Evolutionary conservation across 2,888 invertebrate genomes (phyloP).

Genomic region (Acrobasis suavella): DNA sequence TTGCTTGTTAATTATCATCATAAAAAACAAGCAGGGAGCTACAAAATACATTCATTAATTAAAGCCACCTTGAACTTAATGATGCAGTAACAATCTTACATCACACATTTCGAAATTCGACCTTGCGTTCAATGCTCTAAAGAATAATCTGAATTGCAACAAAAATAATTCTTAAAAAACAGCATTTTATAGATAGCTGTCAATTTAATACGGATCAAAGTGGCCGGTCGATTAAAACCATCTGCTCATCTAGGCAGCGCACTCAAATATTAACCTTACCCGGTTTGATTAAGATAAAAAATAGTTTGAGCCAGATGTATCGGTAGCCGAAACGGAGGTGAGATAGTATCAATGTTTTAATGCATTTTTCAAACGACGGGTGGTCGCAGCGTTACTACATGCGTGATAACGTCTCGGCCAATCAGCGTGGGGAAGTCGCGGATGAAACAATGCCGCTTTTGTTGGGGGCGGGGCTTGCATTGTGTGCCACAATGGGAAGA

Average conservation of each 20-base stretch:
- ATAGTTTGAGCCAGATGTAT: constrained; percentile 27
- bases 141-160: constrained; percentile 19
- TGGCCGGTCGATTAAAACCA: constrained; percentile 53
- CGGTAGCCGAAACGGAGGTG: constrained; percentile 20
- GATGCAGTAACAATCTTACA: constrained; percentile 12
- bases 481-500: constrained; percentile 78
- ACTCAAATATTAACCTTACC: constrained; percentile 32
- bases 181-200: constrained; percentile 61
- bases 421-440: constrained; percentile 48
- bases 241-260: constrained; percentile 41
- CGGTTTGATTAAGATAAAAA: constrained; percentile 16
- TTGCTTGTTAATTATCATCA: background rate
- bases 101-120: background rate
- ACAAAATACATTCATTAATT: constrained; percentile 18
- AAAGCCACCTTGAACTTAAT: constrained; percentile 21
- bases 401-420: constrained; percentile 51
- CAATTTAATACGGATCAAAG: constrained; percentile 67
- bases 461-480: constrained; percentile 66
- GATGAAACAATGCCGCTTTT: constrained; percentile 77
- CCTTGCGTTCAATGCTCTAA: background rate
- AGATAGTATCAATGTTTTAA: constrained; percentile 51
- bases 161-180: constrained; percentile 30
- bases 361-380: constrained; percentile 61
- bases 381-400: constrained; percentile 48
- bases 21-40: background rate